Conservation (phyloP, 64 coral and sea anemone genomes). For the Montipora foliosa region DNA sequence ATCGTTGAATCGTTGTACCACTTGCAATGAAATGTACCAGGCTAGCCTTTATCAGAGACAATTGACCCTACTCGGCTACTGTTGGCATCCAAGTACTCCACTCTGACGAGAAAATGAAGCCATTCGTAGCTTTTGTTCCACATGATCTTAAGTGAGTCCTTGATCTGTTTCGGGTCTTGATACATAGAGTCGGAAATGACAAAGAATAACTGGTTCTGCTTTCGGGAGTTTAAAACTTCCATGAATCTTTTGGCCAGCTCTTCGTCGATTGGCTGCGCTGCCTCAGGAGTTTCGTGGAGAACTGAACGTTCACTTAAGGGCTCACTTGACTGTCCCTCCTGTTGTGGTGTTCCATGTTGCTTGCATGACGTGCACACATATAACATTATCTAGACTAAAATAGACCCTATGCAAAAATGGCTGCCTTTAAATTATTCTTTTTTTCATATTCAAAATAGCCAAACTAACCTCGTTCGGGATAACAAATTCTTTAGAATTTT, state of each 20-base stretch:
- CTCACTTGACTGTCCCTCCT: background rate
- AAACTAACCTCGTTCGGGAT: too few relatives aligned
- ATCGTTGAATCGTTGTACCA: slow-evolving; percentile 56
- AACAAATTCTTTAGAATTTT: too few relatives aligned
- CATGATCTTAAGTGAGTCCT: slow-evolving; percentile 2
- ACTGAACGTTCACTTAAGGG: background rate
- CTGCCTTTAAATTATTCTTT: too few relatives aligned
- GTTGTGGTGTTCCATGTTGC: background rate
- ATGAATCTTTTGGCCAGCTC: slow-evolving; percentile 2
- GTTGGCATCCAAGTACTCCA: background rate
- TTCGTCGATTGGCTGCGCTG: background rate
- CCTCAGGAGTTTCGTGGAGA: background rate
- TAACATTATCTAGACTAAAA: too few relatives aligned
- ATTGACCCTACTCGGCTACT: background rate
- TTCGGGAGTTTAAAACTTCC: background rate
- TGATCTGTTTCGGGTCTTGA: slow-evolving; percentile 12
- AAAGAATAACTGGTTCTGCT: slow-evolving; percentile 4
- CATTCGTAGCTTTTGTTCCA: background rate
- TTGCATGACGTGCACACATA: background rate
- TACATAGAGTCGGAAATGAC: slow-evolving; percentile 1
- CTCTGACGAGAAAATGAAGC: slow-evolving; percentile 1
- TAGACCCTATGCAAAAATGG: too few relatives aligned
- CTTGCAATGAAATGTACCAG: background rate
- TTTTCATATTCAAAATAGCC: too few relatives aligned
- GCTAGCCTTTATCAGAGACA: slow-evolving; percentile 22